Evolutionary conservation across 2,113 vertebrate genomes (phyloP), one percentile per base, ranked within the genome.

Genomic region (Piliocolobus tephrosceles): DNA sequence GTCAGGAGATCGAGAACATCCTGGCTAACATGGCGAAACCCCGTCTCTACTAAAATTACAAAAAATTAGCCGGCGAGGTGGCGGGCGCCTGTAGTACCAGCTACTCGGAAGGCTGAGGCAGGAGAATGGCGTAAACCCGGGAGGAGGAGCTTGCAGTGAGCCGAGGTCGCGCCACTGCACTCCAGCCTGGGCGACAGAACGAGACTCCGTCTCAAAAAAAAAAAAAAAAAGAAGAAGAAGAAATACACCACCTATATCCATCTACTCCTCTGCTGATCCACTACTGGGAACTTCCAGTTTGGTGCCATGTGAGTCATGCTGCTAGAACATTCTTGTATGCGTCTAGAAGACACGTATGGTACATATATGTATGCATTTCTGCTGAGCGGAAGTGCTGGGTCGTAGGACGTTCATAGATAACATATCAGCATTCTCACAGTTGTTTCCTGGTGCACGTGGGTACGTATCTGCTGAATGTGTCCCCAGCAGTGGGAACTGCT

Each of bases 321-420:
- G 1, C 70, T 0, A 1, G 61, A 8, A 66, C 35, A 10, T 38
- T 14, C 70, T 32, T 25, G 5, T 0, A 5, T 4, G 11, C 6
- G 61, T 52, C 68, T 52, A 12, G 52, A 72, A 30, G 64, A 66
- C 8, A 25, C 0, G 20, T 8, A 4, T 0, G 5, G 25, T 8
- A 8, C 22, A 7, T 25, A 4, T 0, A 4, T 0, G 35, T 14
- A 3, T 0, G 0, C 52, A 2, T 14, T 17, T 38, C 32, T 18
- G 70, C 47, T 2, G 0, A n/a, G 64, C 3, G 10, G 27, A 40
- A 16, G 3, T 30, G 25, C 61, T 1, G 30, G 38, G 16, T 13
- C 0, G 10, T 0, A 6, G 61, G 10, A 50, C 3, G 18, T n/a
- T 16, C 17, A 0, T 5, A 12, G 0, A 0, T 1, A 5, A 18